phyloP scores from a whole-genome alignment of 2,113 vertebrate species.

The Gallinago paraguaiae region DNA sequence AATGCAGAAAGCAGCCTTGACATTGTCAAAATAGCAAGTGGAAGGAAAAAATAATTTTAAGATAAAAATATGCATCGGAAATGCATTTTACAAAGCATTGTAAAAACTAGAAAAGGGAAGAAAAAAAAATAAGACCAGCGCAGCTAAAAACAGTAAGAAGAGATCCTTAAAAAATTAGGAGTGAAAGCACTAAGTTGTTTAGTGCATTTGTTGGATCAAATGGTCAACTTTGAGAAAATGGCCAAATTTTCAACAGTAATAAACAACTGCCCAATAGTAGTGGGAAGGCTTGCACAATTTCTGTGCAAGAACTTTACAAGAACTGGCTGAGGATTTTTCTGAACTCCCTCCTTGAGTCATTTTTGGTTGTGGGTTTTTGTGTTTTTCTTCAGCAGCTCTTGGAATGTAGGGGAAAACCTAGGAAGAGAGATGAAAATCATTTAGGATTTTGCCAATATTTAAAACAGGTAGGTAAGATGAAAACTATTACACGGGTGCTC shows the following conservation, averaged over 20 bases:
- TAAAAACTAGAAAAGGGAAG: neutral
- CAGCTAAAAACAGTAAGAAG: neutral
- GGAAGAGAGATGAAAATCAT: neutral
- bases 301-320: neutral
- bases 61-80: neutral
- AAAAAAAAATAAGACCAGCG: neutral
- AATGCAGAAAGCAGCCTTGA: neutral
- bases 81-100: neutral
- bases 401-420: slow-evolving; percentile 9
- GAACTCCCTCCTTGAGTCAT: neutral
- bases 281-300: neutral
- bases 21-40: neutral
- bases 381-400: neutral
- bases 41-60: neutral
- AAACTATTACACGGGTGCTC: neutral
- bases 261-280: neutral
- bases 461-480: slow-evolving; percentile 13
- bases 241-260: neutral
- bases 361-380: neutral
- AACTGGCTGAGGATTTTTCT: neutral
- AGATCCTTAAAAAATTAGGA: neutral
- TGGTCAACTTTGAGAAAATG: neutral
- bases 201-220: neutral
- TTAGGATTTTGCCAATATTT: neutral
- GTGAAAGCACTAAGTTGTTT: neutral